Percentiles rank a stretch among this genome's conserved stretches.
Evolutionary conservation across 92 coral and sea anemone genomes (phyloP).

Genomic region (Porites evermanni): DNA sequence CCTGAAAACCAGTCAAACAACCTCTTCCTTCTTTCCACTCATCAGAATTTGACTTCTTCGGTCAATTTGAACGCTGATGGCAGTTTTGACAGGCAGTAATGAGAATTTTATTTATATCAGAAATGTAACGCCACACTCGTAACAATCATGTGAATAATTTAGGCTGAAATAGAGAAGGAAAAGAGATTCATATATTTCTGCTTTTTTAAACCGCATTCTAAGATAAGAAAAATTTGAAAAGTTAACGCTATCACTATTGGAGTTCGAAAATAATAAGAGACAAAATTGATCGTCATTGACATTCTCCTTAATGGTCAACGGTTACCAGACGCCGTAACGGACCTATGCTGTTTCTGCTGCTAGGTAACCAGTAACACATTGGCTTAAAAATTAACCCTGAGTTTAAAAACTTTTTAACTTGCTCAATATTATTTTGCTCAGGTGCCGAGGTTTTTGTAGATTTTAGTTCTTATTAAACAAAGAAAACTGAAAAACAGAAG

Average conservation of each 20-base stretch:
- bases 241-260: too few species aligned
- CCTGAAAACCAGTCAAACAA: background rate
- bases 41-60: constrained; percentile 22
- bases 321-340: background rate
- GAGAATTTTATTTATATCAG: background rate
- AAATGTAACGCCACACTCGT: background rate
- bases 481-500: too few species aligned
- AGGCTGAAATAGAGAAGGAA: too few species aligned
- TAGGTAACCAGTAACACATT: constrained; percentile 4
- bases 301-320: constrained; percentile 15
- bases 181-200: too few species aligned
- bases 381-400: constrained; percentile 12
- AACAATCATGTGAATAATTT: too few species aligned
- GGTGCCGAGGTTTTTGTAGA: background rate
- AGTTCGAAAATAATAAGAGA: too few species aligned
- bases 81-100: constrained; percentile 21
- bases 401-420: constrained; percentile 40
- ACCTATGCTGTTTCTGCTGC: constrained; percentile 8
- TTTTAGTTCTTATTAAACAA: background rate
- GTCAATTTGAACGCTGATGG: constrained; percentile 21
- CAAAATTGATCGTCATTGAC: background rate
- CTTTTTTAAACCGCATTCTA: too few species aligned
- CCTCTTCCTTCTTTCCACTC: background rate
- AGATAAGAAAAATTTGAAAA: background rate
- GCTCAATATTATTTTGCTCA: background rate